Base-by-base conservation (phyloP, 2,888 invertebrate species). In the Amiota communis region DNA sequence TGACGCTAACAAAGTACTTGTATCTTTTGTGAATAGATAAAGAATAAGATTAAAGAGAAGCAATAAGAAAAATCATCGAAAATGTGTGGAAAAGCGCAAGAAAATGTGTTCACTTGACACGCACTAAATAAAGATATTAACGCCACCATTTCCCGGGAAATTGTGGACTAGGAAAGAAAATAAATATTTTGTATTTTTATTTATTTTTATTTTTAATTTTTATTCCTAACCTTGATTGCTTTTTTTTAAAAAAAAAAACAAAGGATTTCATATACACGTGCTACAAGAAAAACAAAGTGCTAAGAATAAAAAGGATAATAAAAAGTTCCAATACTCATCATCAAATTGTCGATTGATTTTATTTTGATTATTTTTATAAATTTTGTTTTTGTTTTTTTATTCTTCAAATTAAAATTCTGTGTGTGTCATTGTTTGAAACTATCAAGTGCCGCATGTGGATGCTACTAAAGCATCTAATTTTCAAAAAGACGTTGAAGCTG, bases 371-470 rank as follows among this genome's bases (percentile, higher is more conserved):
- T 2, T 2, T 36, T 36, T 12, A n/a, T 49, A 49, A 51, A 68
- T 13, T 68, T 68, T 69, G n/a, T 13, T 10, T 36, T 53, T 46
- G 17, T 51, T 13, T n/a, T 1, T 17, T 46, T 46, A 56, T 17
- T 70, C 11, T 36, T 53, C 2, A 46, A 53, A 67, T 36, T 53
- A 8, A 56, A 53, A 53, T 51, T 20, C 56, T 64, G 64, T 65
- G 46, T 46, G 46, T 11, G 13, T 12, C 10, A 57, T 48, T 59
- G 59, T 61, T 64, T 49, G 11, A 64, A 72, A 23, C 8, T 20
- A 72, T 73, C 79, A 81, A 75, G 80, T 87, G 87, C 89, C 89
- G 89, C 88, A 89, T 89, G 89, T 88, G 84, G 85, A 86, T 88
- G 84, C 81, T 80, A 85, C 83, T 82, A 81, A 75, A 76, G 70